These are phyloP conservation scores for Zenarchopterus dispar DNA, from an alignment of 2,797 vertebrate genomes.

Conservation along the genomic window DNA sequence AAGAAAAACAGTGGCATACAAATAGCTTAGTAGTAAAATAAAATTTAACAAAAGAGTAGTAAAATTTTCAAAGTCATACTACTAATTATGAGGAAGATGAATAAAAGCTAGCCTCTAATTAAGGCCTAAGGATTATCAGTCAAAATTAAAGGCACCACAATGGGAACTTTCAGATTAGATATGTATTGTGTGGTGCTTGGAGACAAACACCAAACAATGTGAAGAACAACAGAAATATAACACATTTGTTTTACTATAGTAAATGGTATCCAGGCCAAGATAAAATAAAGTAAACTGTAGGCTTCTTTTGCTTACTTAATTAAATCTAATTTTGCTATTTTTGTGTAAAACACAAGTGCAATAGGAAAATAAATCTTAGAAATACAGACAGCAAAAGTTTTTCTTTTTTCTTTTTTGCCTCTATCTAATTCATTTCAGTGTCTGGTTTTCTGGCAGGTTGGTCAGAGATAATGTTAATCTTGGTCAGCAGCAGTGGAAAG, in stretches of 20 bases:
- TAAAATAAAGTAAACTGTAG: background rate
- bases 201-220: too few species aligned
- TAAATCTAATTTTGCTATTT: background rate
- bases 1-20: too few species aligned
- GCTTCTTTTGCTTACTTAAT: background rate
- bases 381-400: conserved; percentile 67
- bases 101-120: too few species aligned
- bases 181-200: too few species aligned
- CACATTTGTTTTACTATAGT: too few species aligned
- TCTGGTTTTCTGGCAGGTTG: conserved; percentile 77
- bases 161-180: too few species aligned
- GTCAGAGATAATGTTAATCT: conserved; percentile 83
- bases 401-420: conserved; percentile 63
- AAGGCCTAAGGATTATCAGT: too few species aligned
- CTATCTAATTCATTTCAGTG: conserved; percentile 75
- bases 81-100: too few species aligned
- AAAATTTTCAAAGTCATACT: too few species aligned
- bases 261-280: background rate
- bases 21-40: too few species aligned
- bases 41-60: too few species aligned
- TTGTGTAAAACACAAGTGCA: conserved; percentile 39
- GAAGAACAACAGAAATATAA: background rate
- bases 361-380: conserved; percentile 52
- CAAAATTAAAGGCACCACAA: too few species aligned
- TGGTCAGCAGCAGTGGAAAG: conserved; percentile 76